Evolutionary conservation across 2,888 invertebrate species (phyloP).

Genomic region (Rhodophaea formosa): DNA sequence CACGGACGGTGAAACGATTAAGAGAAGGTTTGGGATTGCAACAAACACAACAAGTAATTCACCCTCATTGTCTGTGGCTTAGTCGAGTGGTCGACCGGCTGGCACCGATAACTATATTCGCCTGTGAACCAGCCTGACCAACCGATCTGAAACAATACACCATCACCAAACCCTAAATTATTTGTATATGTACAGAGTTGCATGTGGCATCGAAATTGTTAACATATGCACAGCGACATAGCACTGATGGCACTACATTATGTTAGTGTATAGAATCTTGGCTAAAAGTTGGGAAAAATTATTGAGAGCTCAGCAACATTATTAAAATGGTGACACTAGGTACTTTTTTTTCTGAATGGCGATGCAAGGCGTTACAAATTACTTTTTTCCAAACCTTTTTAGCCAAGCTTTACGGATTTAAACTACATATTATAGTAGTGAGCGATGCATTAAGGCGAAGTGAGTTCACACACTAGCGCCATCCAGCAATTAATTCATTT

Average conservation of each 20-base stretch:
- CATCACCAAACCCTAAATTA: conserved; percentile 69
- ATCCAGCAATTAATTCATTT: no score
- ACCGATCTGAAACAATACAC: conserved; percentile 89
- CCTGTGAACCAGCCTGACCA: conserved; percentile 96
- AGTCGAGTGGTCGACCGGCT: conserved; percentile 97
- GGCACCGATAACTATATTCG: conserved; percentile 96
- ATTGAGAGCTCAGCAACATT: no score
- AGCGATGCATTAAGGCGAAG: no score
- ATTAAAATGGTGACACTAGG: no score
- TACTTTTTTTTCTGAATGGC: no score
- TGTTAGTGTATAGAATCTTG: neutral
- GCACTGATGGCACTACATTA: neutral
- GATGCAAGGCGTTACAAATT: no score
- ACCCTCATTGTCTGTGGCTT: conserved; percentile 95
- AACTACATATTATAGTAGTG: conserved; percentile 13
- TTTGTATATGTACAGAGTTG: conserved; percentile 39
- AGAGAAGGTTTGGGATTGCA: conserved; percentile 35
- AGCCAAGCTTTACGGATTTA: neutral
- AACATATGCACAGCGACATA: neutral
- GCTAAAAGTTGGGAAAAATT: no score
- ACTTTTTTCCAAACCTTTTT: no score
- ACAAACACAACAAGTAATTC: conserved; percentile 75
- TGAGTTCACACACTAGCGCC: no score
- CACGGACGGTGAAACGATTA: no score
- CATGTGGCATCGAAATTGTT: conserved; percentile 6